Percentiles rank a stretch among this genome's conserved stretches.
Conservation (phyloP, 2,888 invertebrate genomes). For the Rhyacophila evoluta region DNA sequence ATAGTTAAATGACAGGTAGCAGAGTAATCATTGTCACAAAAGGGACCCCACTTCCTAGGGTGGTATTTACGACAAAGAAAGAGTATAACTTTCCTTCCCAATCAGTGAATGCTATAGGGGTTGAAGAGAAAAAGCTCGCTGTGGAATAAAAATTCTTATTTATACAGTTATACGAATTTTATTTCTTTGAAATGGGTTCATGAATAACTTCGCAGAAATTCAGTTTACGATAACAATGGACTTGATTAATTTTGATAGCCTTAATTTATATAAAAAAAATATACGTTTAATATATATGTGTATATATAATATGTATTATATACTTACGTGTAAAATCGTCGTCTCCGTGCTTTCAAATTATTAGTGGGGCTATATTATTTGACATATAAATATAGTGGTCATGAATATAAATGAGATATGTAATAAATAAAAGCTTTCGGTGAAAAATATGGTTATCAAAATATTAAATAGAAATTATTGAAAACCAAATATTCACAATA, state of each 20-base stretch:
- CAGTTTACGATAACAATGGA: not conserved
- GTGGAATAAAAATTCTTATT: conserved; percentile 10
- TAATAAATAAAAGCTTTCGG: too few relatives aligned
- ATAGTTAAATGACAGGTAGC: conserved; percentile 53
- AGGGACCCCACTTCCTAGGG: conserved; percentile 37
- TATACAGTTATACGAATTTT: conserved; percentile 9
- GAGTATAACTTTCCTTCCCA: conserved; percentile 45
- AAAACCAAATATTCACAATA: too few relatives aligned
- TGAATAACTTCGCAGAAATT: not conserved
- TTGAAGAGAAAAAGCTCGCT: conserved; percentile 32
- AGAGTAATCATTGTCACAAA: conserved; percentile 54
- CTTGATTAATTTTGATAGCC: not conserved
- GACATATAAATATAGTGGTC: too few relatives aligned
- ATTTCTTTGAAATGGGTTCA: not conserved
- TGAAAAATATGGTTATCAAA: too few relatives aligned
- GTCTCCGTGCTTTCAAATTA: too few relatives aligned
- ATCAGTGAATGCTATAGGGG: conserved; percentile 37
- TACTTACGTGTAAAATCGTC: too few relatives aligned
- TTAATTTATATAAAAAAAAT: not conserved
- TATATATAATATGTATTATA: too few relatives aligned
- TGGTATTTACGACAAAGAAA: conserved; percentile 46
- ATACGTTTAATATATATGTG: too few relatives aligned
- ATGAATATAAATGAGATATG: too few relatives aligned
- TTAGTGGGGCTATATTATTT: too few relatives aligned
- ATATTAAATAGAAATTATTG: too few relatives aligned